Evolutionary conservation across 2,797 vertebrate genomes (phyloP).

Genomic region (Ispidina lecontei): DNA sequence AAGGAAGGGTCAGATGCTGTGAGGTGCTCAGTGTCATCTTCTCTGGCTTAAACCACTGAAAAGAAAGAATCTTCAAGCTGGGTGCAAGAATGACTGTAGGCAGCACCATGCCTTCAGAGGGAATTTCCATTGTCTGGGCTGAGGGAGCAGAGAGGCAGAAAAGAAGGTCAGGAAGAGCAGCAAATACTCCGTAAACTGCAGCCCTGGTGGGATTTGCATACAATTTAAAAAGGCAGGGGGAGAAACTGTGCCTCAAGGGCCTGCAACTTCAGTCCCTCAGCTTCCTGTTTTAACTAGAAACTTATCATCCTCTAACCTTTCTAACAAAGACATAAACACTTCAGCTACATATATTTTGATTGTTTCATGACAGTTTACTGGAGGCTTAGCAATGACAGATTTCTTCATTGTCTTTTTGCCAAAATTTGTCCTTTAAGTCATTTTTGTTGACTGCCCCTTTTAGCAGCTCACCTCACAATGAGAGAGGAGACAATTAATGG

Average conservation of each 20-base stretch:
- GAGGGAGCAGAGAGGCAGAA: neutral
- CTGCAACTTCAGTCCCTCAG: constrained; percentile 51
- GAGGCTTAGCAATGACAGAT: constrained; percentile 93
- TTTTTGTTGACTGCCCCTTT: constrained; percentile 96
- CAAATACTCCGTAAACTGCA: constrained; percentile 28
- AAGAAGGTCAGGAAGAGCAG: neutral
- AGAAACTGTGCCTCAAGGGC: constrained; percentile 46
- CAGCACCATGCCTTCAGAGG: neutral
- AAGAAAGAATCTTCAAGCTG: neutral
- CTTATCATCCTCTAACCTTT: constrained; percentile 81
- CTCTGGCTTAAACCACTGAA: neutral
- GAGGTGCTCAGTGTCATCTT: neutral
- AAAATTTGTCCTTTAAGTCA: constrained; percentile 97
- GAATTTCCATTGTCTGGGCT: constrained; percentile 2
- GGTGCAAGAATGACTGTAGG: neutral
- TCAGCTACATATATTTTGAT: constrained; percentile 84
- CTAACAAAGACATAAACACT: constrained; percentile 84
- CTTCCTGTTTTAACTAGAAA: constrained; percentile 72
- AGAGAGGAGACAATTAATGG: constrained; percentile 99
- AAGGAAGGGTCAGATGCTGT: neutral
- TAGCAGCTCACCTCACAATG: constrained; percentile 98
- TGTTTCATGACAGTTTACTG: constrained; percentile 81
- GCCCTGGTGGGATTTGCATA: constrained; percentile 21
- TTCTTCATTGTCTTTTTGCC: constrained; percentile 89
- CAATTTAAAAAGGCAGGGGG: constrained; percentile 2